Percentiles rank a stretch among this genome's conserved stretches.
phyloP scores from a whole-genome alignment of 2,113 vertebrate genomes.

The Dermatemys mawii region DNA sequence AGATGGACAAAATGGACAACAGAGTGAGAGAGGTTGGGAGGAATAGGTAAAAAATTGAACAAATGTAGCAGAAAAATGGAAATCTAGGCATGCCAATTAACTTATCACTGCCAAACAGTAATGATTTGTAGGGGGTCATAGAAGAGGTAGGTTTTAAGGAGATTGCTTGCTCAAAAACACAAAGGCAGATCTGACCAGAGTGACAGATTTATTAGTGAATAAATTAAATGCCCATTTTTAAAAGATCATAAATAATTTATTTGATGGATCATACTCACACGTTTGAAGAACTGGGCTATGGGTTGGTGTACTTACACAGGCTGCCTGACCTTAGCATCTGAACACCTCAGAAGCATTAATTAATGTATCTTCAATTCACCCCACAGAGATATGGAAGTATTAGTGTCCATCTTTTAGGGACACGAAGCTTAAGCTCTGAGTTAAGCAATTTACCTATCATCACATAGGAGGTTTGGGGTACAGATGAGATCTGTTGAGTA shows the following conservation, averaged over 20 bases:
- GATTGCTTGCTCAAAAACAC: not conserved
- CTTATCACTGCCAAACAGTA: not conserved
- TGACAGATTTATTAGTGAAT: not conserved
- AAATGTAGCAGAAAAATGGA: not conserved
- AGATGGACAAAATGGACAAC: not conserved
- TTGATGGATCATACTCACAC: not conserved
- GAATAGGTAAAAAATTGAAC: not conserved
- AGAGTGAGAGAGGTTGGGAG: not conserved
- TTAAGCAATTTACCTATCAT: not conserved
- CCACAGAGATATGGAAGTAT: not conserved
- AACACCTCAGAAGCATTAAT: not conserved
- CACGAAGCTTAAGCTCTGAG: not conserved
- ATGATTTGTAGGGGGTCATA: not conserved
- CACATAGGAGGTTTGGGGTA: not conserved
- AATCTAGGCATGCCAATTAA: not conserved
- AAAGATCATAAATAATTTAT: not conserved
- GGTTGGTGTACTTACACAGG: not conserved
- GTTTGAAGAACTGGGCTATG: accelerated
- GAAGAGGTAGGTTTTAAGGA: not conserved
- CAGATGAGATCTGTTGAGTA: not conserved
- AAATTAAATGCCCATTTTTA: not conserved
- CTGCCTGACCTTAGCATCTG: not conserved
- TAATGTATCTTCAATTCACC: not conserved
- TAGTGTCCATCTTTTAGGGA: not conserved
- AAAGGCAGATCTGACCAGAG: not conserved